phyloP scores from a whole-genome alignment of 2,888 invertebrate genomes.

The Phengaris alcon region DNA sequence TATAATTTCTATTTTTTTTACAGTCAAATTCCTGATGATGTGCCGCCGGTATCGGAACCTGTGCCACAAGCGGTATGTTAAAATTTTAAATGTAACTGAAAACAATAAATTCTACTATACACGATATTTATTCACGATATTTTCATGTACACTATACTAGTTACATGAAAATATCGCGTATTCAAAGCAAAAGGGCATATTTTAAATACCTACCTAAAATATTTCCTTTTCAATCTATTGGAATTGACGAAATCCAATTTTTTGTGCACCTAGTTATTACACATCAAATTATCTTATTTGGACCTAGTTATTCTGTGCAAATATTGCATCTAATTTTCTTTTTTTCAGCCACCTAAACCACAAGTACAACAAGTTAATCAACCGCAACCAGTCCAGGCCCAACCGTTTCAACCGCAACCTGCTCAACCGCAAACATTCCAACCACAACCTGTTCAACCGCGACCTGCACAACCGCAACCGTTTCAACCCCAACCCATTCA shows the following conservation, averaged over 20 bases:
- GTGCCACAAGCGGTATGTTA: conserved; percentile 39
- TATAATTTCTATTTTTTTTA: conserved; percentile 30
- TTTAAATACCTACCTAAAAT: not conserved
- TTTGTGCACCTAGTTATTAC: too few relatives aligned
- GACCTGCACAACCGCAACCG: conserved; percentile 36
- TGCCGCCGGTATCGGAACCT: conserved; percentile 41
- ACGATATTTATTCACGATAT: too few relatives aligned
- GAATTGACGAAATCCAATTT: not conserved
- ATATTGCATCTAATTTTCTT: not conserved
- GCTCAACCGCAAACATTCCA: conserved; percentile 33
- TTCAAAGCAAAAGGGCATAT: too few relatives aligned
- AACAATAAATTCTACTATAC: too few relatives aligned
- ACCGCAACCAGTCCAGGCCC: conserved; percentile 20
- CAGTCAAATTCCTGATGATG: conserved; percentile 56
- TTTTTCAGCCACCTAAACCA: conserved; percentile 26
- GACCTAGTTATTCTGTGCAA: too few relatives aligned
- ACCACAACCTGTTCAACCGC: conserved; percentile 37
- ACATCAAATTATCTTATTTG: too few relatives aligned
- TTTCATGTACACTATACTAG: too few relatives aligned
- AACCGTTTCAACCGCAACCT: too few relatives aligned
- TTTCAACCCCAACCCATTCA: conserved; percentile 39
- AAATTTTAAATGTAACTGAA: too few relatives aligned
- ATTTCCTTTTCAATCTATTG: not conserved
- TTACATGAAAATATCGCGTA: not conserved
- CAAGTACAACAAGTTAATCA: conserved; percentile 29